phyloP scores from a whole-genome alignment of 1,140 invertebrate genomes.

The Streblospio benedicti region DNA sequence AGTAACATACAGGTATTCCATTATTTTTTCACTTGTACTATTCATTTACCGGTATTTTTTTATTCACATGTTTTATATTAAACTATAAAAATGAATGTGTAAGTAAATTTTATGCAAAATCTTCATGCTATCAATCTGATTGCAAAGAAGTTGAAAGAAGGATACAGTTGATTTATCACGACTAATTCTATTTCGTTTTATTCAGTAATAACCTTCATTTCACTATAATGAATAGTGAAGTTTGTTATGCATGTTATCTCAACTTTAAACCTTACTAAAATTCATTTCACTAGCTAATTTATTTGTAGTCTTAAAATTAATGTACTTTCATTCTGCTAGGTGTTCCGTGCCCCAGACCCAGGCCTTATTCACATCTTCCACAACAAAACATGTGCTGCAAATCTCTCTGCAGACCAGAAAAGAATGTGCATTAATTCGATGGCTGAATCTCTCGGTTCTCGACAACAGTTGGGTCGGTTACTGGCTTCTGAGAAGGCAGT shows the following conservation, averaged over 20 bases:
- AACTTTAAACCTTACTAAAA: background rate
- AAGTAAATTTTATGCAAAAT: background rate
- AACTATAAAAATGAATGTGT: background rate
- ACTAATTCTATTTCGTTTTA: background rate
- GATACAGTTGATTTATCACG: background rate
- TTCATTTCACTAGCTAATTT: background rate
- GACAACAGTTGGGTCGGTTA: slow-evolving; percentile 11
- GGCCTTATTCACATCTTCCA: slow-evolving; percentile 11
- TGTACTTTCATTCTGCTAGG: background rate
- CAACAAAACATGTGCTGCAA: slow-evolving; percentile 4
- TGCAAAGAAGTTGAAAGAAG: background rate
- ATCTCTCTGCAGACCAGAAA: background rate
- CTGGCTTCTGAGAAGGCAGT: no score
- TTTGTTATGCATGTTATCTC: background rate
- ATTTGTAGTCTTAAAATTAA: background rate
- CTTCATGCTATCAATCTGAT: background rate
- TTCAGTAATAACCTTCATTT: background rate
- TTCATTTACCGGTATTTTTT: background rate
- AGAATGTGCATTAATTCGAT: slow-evolving; percentile 7
- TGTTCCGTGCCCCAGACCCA: slow-evolving; percentile 11
- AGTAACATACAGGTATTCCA: slow-evolving; percentile 2
- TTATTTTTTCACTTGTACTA: background rate
- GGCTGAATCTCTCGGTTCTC: slow-evolving; percentile 3
- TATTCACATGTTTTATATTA: background rate
- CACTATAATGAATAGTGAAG: background rate